A percentile compares a stretch with the other conserved stretches of the same genome.
These are phyloP conservation scores for Caenorhabditis brenneri DNA, from an alignment of 1,140 invertebrate genomes.

Conservation along the genomic window DNA sequence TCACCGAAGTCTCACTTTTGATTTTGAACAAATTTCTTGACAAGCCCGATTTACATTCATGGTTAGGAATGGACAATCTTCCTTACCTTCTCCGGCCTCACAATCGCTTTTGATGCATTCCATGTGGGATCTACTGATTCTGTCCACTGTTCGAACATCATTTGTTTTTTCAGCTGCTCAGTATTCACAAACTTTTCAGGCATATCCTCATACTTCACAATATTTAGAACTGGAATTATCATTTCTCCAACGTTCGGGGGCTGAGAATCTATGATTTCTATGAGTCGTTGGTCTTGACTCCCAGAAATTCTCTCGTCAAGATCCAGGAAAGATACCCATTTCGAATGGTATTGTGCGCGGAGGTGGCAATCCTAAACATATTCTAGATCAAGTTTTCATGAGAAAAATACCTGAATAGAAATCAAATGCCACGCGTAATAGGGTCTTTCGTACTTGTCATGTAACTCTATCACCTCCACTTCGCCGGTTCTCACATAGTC, in stretches of 20 bases:
- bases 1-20: no score
- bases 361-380: neutral
- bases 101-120: neutral
- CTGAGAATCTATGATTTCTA: neutral
- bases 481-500: slow-evolving; percentile 5
- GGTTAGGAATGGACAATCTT: no score
- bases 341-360: neutral
- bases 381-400: neutral
- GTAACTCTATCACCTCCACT: neutral
- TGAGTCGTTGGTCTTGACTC: neutral
- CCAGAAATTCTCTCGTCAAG: slow-evolving; percentile 1
- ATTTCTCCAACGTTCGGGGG: neutral
- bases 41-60: no score
- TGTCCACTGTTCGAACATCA: neutral
- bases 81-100: neutral
- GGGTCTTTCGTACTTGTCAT: neutral
- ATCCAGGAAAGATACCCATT: neutral
- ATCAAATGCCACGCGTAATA: neutral
- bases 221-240: neutral
- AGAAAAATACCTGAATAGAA: neutral
- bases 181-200: neutral
- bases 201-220: neutral
- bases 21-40: no score
- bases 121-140: neutral
- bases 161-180: neutral